Percentiles rank a stretch among this genome's conserved stretches.
These are phyloP conservation scores for Anodontia alba DNA, from an alignment of 2,888 invertebrate genomes.

Conservation along the genomic window DNA sequence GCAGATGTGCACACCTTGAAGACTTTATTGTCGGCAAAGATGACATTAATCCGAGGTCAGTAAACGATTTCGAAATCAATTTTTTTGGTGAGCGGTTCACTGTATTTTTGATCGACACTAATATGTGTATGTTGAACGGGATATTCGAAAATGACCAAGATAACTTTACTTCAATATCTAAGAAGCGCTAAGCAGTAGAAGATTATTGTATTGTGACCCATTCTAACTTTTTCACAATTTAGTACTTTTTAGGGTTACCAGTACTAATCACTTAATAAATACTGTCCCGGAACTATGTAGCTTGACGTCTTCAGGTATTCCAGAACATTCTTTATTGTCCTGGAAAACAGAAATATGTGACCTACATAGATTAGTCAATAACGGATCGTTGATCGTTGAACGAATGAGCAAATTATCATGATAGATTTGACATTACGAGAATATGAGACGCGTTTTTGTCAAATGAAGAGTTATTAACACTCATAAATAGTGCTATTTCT, in stretches of 20 bases:
- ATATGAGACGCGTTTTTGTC: no score
- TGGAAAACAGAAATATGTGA: constrained; percentile 18
- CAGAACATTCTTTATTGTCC: constrained; percentile 13
- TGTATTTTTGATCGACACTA: constrained; percentile 1
- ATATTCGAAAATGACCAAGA: background rate
- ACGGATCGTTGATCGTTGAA: no score
- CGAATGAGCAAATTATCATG: no score
- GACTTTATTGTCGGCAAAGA: constrained; percentile 25
- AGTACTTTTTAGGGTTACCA: constrained; percentile 21
- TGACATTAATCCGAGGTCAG: constrained; percentile 2
- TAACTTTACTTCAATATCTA: constrained; percentile 33
- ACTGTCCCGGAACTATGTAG: background rate
- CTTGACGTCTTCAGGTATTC: background rate
- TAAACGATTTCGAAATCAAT: constrained; percentile 12
- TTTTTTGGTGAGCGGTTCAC: background rate
- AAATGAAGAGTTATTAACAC: no score
- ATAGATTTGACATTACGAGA: no score
- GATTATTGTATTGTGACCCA: constrained; percentile 37
- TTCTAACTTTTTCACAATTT: constrained; percentile 21
- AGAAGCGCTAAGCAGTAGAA: constrained; percentile 24
- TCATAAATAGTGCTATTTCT: no score
- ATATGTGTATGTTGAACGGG: no score
- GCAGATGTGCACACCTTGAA: background rate
- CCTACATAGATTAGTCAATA: no score
- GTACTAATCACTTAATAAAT: background rate